phyloP scores from a whole-genome alignment of 2,113 vertebrate genomes.

The Petaurus breviceps region DNA sequence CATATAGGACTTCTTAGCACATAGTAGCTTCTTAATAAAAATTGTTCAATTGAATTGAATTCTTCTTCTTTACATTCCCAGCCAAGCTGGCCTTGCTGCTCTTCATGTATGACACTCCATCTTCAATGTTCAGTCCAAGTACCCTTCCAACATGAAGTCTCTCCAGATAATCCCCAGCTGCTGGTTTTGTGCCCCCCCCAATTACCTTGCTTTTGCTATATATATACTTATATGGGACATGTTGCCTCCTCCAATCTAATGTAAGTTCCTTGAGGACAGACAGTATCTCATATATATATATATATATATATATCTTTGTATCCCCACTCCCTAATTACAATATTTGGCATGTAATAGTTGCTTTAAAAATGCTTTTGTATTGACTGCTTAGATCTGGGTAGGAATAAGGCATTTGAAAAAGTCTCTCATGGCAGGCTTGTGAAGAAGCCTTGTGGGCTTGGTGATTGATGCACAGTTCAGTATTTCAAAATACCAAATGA shows the following conservation, averaged over 20 bases:
- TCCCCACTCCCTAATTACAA: not conserved
- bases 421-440: too few species aligned
- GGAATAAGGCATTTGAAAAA: too few species aligned
- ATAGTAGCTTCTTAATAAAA: not conserved
- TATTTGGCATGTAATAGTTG: not conserved
- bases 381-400: not conserved
- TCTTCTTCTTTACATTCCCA: not conserved
- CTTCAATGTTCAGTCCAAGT: not conserved
- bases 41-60: constrained; percentile 2
- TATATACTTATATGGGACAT: not conserved
- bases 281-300: not conserved
- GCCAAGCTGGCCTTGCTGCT: not conserved
- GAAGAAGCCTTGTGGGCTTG: too few species aligned
- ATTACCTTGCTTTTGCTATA: not conserved
- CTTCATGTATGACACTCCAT: not conserved
- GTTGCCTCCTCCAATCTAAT: not conserved
- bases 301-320: not conserved
- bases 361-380: not conserved
- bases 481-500: too few species aligned
- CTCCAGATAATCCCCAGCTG: not conserved
- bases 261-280: not conserved
- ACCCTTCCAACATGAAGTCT: not conserved
- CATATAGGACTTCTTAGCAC: not conserved
- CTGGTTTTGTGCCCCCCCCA: not conserved
- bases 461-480: too few species aligned